A percentile compares a stretch with the other conserved stretches of the same genome.
phyloP scores from a whole-genome alignment of 2,888 invertebrate genomes.

The Neria commutata region DNA sequence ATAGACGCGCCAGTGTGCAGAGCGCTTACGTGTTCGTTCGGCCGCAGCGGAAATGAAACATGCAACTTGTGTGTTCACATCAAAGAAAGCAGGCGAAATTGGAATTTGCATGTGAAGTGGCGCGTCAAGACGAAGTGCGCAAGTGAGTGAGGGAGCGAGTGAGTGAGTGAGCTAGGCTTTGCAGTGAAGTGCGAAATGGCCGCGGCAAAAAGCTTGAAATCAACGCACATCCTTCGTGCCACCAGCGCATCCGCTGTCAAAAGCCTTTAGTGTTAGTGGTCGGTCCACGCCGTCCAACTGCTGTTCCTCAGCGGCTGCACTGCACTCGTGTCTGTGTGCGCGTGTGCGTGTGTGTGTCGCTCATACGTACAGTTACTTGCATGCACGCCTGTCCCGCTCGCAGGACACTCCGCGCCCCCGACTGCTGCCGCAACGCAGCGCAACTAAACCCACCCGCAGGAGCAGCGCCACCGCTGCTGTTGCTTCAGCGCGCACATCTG shows the following conservation, averaged over 20 bases:
- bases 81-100: conserved; percentile 53
- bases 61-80: conserved; percentile 44
- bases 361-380: too few species aligned
- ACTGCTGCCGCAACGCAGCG: conserved; percentile 35
- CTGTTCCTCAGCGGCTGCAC: not conserved
- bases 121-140: too few species aligned
- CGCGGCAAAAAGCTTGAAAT: not conserved
- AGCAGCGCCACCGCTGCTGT: not conserved
- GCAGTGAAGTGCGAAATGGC: too few species aligned
- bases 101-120: conserved; percentile 49
- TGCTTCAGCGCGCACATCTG: too few species aligned
- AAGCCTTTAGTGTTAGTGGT: conserved; percentile 7
- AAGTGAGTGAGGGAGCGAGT: too few species aligned
- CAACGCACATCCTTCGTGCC: not conserved
- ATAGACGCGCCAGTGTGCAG: too few species aligned
- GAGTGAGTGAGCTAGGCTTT: too few species aligned
- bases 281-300: not conserved
- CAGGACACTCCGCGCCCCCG: conserved; percentile 15
- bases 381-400: not conserved
- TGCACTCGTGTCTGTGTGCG: not conserved
- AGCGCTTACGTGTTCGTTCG: not conserved
- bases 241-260: conserved; percentile 6
- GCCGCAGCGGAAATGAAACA: conserved; percentile 47
- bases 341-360: not conserved
- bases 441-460: not conserved